Evolutionary conservation across 2,888 invertebrate genomes (phyloP).

Genomic region (Phorcus lineatus): DNA sequence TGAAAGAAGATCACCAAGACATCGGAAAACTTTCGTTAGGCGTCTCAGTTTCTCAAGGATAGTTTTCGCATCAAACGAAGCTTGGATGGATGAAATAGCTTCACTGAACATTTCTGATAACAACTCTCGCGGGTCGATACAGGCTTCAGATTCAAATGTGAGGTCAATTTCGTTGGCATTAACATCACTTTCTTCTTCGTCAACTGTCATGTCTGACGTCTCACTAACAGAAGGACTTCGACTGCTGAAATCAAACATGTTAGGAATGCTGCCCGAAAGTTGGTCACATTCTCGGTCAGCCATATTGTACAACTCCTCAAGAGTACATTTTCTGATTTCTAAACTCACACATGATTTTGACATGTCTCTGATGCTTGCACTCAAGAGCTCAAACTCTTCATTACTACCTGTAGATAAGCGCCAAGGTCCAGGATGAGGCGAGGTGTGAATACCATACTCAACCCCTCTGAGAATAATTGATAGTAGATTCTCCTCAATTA

Average conservation of each 20-base stretch:
- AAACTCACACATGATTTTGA: slow-evolving; percentile 24
- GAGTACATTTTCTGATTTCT: slow-evolving; percentile 33
- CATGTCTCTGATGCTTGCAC: neutral
- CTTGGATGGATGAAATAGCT: neutral
- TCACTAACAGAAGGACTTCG: neutral
- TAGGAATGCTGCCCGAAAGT: neutral
- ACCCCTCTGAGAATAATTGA: neutral
- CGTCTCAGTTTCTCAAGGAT: slow-evolving; percentile 29
- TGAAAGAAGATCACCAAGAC: slow-evolving; percentile 14
- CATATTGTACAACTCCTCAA: slow-evolving; percentile 33
- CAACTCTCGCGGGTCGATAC: neutral
- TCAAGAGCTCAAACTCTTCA: neutral
- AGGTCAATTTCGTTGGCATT: neutral
- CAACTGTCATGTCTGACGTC: neutral
- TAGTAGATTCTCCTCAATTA: neutral
- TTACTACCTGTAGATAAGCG: slow-evolving; percentile 28
- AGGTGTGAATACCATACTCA: neutral
- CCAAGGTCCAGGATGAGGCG: neutral
- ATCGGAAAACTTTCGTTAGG: slow-evolving; percentile 27
- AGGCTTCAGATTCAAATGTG: neutral
- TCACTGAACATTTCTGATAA: slow-evolving; percentile 6
- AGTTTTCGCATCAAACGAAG: slow-evolving; percentile 18
- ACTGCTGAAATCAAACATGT: neutral
- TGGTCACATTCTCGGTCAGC: slow-evolving; percentile 35
- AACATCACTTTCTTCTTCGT: neutral